phyloP scores from a whole-genome alignment of 2,888 invertebrate genomes.

The Tuberolachnus salignus region DNA sequence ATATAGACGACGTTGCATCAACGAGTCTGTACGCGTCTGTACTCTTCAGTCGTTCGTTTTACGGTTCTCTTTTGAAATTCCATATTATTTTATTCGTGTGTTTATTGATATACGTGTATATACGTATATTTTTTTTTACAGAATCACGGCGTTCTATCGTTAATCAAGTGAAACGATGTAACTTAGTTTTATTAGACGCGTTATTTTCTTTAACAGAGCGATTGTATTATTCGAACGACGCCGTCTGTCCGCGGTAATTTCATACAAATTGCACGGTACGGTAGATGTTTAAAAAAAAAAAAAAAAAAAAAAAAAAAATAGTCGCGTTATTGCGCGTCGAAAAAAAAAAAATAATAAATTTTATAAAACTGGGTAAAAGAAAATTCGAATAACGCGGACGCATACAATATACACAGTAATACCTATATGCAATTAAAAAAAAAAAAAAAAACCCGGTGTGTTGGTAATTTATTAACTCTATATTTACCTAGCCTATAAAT shows the following conservation, averaged over 20 bases:
- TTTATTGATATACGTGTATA: no score
- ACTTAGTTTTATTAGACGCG: no score
- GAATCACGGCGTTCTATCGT: no score
- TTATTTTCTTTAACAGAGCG: neutral
- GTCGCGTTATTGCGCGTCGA: neutral
- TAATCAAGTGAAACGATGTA: no score
- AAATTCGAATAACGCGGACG: conserved; percentile 7
- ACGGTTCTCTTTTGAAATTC: neutral
- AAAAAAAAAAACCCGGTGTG: conserved; percentile 3
- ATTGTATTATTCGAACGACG: conserved; percentile 24
- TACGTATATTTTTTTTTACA: neutral
- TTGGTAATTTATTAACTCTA: conserved; percentile 28
- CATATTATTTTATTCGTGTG: neutral
- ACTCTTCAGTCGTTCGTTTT: neutral
- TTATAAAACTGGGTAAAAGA: conserved; percentile 13
- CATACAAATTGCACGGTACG: neutral
- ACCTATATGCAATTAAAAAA: conserved; percentile 27
- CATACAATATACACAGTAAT: neutral
- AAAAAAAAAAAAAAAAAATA: no score
- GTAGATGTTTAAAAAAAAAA: no score
- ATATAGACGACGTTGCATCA: neutral
- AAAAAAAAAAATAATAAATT: conserved; percentile 3
- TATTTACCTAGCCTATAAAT: neutral
- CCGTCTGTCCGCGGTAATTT: conserved; percentile 8
- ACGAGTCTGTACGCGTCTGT: neutral